Base-by-base conservation (phyloP, 2,797 vertebrate species). In the Molossus molossus region DNA sequence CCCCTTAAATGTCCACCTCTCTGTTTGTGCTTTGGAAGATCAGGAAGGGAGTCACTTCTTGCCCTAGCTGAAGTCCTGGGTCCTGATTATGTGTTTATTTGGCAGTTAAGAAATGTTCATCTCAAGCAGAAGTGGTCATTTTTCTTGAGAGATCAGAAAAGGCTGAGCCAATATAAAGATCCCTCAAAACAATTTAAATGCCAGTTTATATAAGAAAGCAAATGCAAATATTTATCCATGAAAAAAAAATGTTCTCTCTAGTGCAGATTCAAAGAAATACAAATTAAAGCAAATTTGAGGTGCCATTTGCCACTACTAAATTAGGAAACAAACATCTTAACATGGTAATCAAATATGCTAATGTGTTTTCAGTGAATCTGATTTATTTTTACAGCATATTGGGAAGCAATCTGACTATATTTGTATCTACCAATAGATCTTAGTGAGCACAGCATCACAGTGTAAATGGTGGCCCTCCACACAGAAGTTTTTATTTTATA, bases 271-370 rank as follows among this genome's bases (percentile, higher is more conserved):
- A 53, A 91, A 91, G 25, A 89, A 64, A 60, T 64, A 70, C 20
- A 83, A 94, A 79, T 83, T 83, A 50, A 96, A 95, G 70, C 48
- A 88, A 82, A 91, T 91, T 45, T 48, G 27, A 84, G 45, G 69
- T 83, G 25, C 29, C 17, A 50, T 50, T 88, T 88, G 73, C n/a
- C 92, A 60, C 58, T 50, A 72, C 37, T 79, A 60, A 86, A 73
- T 89, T 64, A 80, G 48, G 81, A 76, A 94, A 67, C 27, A 73
- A 95, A 75, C 25, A 83, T n/a, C 33, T 90, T 75, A 85, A 53
- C 15, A 18, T 85, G 62, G 45, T 77, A 73, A 92, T 89, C 76
- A 84, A 8, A 76, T 81, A 67, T 45, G 76, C 40, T 91, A 50
- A 65, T 62, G 37, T 73, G 55, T 50, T 92, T 75, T 15, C 50